phyloP scores from a whole-genome alignment of 1,140 invertebrate genomes.

The Procambarus clarkii region DNA sequence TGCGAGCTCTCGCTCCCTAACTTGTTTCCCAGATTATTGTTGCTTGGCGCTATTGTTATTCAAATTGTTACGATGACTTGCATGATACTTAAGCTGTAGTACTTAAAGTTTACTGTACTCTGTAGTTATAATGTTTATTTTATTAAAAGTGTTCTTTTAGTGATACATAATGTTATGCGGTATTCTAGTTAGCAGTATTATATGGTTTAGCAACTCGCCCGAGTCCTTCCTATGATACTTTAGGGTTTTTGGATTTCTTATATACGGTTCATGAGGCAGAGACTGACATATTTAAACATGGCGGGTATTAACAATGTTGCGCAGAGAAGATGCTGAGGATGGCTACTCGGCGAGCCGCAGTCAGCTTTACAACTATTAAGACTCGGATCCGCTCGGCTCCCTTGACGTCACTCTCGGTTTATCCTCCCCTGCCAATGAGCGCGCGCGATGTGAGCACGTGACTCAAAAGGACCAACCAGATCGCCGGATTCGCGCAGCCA shows the following conservation, averaged over 20 bases:
- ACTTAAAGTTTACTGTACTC: not conserved
- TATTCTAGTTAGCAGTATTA: not conserved
- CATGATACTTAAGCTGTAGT: not conserved
- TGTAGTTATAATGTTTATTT: not conserved
- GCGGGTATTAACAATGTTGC: constrained; percentile 55
- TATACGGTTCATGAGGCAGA: not conserved
- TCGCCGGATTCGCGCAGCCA: constrained; percentile 21
- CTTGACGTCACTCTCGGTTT: constrained; percentile 47
- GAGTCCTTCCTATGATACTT: not conserved
- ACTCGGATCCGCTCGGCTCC: constrained; percentile 51
- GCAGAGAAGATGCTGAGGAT: constrained; percentile 54
- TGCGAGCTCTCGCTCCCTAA: not conserved
- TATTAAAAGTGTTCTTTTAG: not conserved
- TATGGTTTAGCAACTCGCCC: not conserved
- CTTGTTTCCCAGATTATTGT: not conserved
- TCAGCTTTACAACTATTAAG: constrained; percentile 64
- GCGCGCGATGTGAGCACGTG: constrained; percentile 23
- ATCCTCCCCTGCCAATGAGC: constrained; percentile 11
- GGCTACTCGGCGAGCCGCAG: constrained; percentile 49
- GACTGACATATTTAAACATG: constrained; percentile 42
- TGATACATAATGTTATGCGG: not conserved
- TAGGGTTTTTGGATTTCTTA: not conserved
- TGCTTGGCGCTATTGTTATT: not conserved
- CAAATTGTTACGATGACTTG: too few relatives aligned
- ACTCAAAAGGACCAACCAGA: constrained; percentile 26